phyloP scores from a whole-genome alignment of 2,888 invertebrate species.

The Phania funesta region DNA sequence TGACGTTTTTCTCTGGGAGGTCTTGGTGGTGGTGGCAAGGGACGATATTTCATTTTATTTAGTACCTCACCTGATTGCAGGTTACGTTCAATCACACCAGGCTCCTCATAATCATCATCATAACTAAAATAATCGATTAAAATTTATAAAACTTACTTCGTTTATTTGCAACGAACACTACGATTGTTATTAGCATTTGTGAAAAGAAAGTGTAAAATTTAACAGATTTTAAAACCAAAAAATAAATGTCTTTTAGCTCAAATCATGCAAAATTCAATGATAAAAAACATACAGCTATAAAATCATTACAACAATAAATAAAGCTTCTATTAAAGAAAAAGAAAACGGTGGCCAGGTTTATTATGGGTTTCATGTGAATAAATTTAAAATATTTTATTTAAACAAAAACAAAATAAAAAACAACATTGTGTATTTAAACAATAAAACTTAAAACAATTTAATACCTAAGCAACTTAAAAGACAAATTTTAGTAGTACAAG shows the following conservation, averaged over 20 bases:
- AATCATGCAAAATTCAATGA: constrained; percentile 21
- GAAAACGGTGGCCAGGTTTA: constrained; percentile 25
- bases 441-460: constrained; percentile 28
- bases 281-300: constrained; percentile 26
- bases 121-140: constrained; percentile 61
- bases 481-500: not conserved
- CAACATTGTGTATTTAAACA: constrained; percentile 7
- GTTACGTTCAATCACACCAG: constrained; percentile 81
- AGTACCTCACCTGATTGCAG: constrained; percentile 88
- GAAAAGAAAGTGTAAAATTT: not conserved
- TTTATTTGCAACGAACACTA: not conserved
- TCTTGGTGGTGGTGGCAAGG: constrained; percentile 91
- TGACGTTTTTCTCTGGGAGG: constrained; percentile 86
- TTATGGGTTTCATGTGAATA: constrained; percentile 45
- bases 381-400: constrained; percentile 23
- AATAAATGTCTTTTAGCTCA: constrained; percentile 5
- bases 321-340: constrained; percentile 29
- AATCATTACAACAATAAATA: constrained; percentile 33
- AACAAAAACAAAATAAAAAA: constrained; percentile 4
- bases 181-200: not conserved
- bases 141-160: too few relatives aligned
- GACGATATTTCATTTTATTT: constrained; percentile 91
- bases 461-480: constrained; percentile 20
- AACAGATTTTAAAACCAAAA: not conserved
- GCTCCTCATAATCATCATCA: constrained; percentile 82